phyloP scores from a whole-genome alignment of 2,113 vertebrate species.

The Sminthopsis crassicaudata region DNA sequence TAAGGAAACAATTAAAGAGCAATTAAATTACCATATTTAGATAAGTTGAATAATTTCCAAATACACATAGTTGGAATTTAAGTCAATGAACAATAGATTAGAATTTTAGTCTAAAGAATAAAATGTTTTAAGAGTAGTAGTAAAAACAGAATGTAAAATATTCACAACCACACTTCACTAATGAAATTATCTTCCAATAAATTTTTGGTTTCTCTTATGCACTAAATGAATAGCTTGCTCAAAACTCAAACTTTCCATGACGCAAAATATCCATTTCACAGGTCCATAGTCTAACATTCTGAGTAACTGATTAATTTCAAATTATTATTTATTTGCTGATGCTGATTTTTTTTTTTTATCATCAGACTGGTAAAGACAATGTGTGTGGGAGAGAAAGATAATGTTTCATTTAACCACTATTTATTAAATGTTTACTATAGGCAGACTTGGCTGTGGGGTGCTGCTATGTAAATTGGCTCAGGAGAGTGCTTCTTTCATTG shows the following conservation, averaged over 20 bases:
- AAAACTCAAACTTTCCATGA: background rate
- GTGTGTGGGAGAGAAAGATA: constrained; percentile 36
- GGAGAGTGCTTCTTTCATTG: background rate
- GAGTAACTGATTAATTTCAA: constrained; percentile 28
- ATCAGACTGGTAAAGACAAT: constrained; percentile 52
- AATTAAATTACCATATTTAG: background rate
- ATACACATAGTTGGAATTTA: background rate
- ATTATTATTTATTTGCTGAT: constrained; percentile 60
- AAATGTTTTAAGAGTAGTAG: background rate
- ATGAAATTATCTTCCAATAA: no score
- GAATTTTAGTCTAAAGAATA: background rate
- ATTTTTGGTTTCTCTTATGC: background rate
- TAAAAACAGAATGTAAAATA: background rate
- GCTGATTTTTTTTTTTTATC: constrained; percentile 50
- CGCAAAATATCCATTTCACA: background rate
- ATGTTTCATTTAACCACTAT: background rate
- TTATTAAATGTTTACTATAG: background rate
- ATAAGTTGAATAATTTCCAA: background rate
- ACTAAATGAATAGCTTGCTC: background rate
- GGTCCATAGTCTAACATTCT: background rate
- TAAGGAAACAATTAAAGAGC: background rate
- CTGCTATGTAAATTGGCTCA: constrained; percentile 41
- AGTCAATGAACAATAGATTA: background rate
- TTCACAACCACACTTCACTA: background rate
- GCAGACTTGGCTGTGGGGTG: constrained; percentile 17